Conservation (phyloP, 1,140 invertebrate genomes). For the Listronotus bonariensis region DNA sequence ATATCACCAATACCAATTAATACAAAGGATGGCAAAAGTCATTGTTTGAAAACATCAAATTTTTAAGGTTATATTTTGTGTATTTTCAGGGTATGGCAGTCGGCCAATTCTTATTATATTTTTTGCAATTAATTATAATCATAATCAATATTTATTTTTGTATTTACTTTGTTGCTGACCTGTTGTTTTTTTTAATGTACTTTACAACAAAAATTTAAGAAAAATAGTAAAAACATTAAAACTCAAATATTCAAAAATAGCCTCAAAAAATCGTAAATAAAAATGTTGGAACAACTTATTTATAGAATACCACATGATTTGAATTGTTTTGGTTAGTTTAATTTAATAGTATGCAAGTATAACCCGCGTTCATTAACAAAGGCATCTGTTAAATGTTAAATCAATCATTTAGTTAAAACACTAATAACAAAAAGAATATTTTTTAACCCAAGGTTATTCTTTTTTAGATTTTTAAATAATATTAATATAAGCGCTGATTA, state of each 20-base stretch:
- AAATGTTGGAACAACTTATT: constrained; percentile 9
- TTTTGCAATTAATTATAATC: background rate
- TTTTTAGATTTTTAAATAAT: too few relatives aligned
- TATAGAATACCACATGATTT: constrained; percentile 25
- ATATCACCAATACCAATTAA: background rate
- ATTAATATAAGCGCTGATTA: too few relatives aligned
- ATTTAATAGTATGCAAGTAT: background rate
- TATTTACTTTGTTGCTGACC: too few relatives aligned
- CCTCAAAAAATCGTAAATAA: background rate
- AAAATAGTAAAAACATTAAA: too few relatives aligned
- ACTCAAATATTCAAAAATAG: too few relatives aligned
- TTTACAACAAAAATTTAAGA: too few relatives aligned
- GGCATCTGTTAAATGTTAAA: background rate
- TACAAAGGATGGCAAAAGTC: constrained; percentile 12
- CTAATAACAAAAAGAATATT: too few relatives aligned
- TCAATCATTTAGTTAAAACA: too few relatives aligned
- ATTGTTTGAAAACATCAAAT: constrained; percentile 23
- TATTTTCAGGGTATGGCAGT: constrained; percentile 15
- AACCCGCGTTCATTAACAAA: background rate
- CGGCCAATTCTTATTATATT: constrained; percentile 24
- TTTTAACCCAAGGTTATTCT: too few relatives aligned
- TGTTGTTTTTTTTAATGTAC: too few relatives aligned
- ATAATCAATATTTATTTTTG: background rate
- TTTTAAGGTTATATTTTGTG: constrained; percentile 10
- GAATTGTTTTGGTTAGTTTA: constrained; percentile 4